Conservation (phyloP, 2,797 vertebrate species). For the Catharus ustulatus region DNA sequence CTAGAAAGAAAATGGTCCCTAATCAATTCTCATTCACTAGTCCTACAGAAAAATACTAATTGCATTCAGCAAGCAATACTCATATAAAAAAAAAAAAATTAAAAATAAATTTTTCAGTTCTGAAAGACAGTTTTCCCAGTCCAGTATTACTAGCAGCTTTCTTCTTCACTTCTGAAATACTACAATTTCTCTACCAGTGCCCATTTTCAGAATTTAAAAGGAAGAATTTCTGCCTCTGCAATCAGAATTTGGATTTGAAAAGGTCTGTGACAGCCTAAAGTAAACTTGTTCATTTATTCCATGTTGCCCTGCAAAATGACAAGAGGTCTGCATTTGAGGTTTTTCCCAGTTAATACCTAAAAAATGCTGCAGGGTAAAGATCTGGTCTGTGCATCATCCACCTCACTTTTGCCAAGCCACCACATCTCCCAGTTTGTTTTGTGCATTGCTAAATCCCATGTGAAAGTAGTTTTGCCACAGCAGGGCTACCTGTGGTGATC, state of each 20-base stretch:
- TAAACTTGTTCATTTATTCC: not conserved
- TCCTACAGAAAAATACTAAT: not conserved
- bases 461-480: conserved; percentile 32
- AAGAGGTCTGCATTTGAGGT: rapidly evolving
- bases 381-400: not conserved
- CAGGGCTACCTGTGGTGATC: conserved; percentile 28
- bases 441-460: not conserved
- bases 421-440: not conserved
- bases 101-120: not conserved
- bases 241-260: not conserved
- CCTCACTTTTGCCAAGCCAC: not conserved
- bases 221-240: not conserved
- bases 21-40: not conserved
- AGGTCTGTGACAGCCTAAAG: not conserved
- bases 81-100: not conserved
- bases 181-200: not conserved
- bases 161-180: not conserved
- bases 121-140: not conserved
- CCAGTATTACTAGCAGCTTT: not conserved
- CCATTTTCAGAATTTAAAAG: not conserved
- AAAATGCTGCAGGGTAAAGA: not conserved
- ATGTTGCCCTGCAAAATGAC: not conserved
- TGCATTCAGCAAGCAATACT: not conserved
- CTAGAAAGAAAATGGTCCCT: not conserved
- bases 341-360: not conserved